Base-by-base conservation (phyloP, 1,140 invertebrate species). In the Scaptomyza graminum region DNA sequence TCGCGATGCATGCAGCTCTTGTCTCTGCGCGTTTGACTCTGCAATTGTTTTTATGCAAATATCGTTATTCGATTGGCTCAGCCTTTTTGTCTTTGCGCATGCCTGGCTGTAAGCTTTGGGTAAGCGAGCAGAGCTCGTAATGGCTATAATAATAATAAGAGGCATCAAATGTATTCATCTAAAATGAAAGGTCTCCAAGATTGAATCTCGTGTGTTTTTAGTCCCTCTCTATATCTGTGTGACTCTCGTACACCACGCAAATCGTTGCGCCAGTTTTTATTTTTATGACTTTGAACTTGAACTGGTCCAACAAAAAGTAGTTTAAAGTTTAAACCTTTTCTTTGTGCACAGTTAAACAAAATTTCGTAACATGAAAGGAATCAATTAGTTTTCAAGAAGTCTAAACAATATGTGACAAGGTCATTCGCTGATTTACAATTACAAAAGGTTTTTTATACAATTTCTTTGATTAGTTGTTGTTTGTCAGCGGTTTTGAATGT, bases 221-320 rank as follows among this genome's bases (percentile, higher is more conserved):
- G 31, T 34, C 31, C 28, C 28, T 6, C 28, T 31, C 28, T 31
- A 0, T 31, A 31, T 25, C 37, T 56, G 44, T 57, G 28, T 54
- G 47, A 50, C 22, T 59, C 64, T 34, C 37, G 37, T 25, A 34
- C 52, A 49, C n/a, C 49, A 18, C 46, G 12, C 13, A 72, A 76
- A 63, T 25, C 31, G 76, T 87, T 87, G 68, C 83, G 83, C 55
- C 82, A 85, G 71, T 82, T 75, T 75, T 59, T 63, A n/a, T 25
- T 71, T 75, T 87, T 87, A 87, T 87, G 83, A 88, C 79, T 87
- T 87, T 87, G 82, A 87, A 87, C 82, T 87, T 87, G 82, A 87
- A 87, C 83, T 87, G 83, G 54, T 61, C 9, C 1, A 54, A 39
- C 51, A 87, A 79, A 37, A 50, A 47, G 22, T 63, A 47, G 31